Percentiles rank a stretch among this genome's conserved stretches.
These are phyloP conservation scores for Lepidotrigona ventralis DNA, from an alignment of 1,140 invertebrate genomes.

Conservation along the genomic window DNA sequence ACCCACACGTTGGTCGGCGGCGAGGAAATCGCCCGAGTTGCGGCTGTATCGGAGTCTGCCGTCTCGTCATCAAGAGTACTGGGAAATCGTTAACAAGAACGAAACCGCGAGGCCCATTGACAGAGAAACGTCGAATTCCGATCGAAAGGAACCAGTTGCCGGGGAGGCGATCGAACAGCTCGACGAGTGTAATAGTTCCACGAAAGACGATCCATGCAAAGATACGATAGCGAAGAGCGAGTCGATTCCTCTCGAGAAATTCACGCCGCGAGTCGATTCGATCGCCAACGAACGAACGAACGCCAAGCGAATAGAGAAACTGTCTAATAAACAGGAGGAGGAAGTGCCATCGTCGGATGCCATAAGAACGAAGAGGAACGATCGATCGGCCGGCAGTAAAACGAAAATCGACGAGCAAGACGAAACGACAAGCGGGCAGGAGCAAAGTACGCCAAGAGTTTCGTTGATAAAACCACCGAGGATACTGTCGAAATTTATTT, in stretches of 20 bases:
- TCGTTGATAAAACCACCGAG: slow-evolving; percentile 72
- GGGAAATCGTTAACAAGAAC: slow-evolving; percentile 25
- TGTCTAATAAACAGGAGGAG: slow-evolving; percentile 36
- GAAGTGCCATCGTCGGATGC: slow-evolving; percentile 48
- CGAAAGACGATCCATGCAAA: not conserved
- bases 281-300: slow-evolving; percentile 56
- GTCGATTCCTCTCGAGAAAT: slow-evolving; percentile 4
- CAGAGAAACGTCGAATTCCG: slow-evolving; percentile 10
- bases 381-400: slow-evolving; percentile 35
- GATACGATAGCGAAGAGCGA: slow-evolving; percentile 25
- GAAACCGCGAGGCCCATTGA: slow-evolving; percentile 3
- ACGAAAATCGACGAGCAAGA: slow-evolving; percentile 41
- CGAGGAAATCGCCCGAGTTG: slow-evolving; percentile 80
- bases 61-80: slow-evolving; percentile 70
- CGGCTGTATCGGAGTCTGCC: slow-evolving; percentile 83
- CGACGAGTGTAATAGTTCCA: not conserved
- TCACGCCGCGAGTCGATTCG: not conserved
- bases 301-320: slow-evolving; percentile 47
- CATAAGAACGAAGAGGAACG: slow-evolving; percentile 49
- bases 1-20: slow-evolving; percentile 80
- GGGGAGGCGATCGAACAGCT: not conserved
- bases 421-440: slow-evolving; percentile 18
- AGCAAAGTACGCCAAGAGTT: slow-evolving; percentile 43
- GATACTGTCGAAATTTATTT: slow-evolving; percentile 64
- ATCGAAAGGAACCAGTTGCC: not conserved